Conservation (phyloP, 2,888 invertebrate species). For the Plebejus anna region DNA sequence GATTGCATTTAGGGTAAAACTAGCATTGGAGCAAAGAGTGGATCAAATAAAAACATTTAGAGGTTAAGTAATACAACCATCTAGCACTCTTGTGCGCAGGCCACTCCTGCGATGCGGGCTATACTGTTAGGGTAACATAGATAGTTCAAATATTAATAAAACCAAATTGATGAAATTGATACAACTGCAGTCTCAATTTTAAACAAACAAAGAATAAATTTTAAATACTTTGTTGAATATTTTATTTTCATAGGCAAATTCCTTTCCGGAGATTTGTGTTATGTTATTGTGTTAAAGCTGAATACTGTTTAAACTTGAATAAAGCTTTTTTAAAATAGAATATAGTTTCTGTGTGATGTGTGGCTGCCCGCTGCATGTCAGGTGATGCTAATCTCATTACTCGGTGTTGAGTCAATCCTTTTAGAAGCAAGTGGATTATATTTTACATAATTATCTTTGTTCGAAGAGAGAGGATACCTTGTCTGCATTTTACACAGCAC, state of each 20-base stretch:
- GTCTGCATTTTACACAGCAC: not conserved
- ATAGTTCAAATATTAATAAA: slow-evolving; percentile 27
- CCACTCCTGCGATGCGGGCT: not conserved
- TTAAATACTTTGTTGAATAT: slow-evolving; percentile 19
- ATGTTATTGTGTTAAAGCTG: slow-evolving; percentile 27
- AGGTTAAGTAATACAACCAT: not conserved
- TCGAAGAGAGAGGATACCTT: slow-evolving; percentile 22
- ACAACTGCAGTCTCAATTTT: slow-evolving; percentile 24
- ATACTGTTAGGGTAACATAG: slow-evolving; percentile 10
- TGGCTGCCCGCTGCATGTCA: not conserved
- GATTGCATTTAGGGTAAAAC: not conserved
- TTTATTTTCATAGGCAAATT: slow-evolving; percentile 23
- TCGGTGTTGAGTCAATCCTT: slow-evolving; percentile 8
- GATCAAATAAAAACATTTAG: not conserved
- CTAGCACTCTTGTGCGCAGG: not conserved
- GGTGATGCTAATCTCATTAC: slow-evolving; percentile 14
- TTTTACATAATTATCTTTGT: slow-evolving; percentile 20
- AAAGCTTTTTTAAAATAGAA: slow-evolving; percentile 28
- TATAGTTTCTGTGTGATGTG: not conserved
- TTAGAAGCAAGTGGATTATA: slow-evolving; percentile 3
- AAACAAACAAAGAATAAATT: slow-evolving; percentile 24
- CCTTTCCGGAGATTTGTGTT: slow-evolving; percentile 9
- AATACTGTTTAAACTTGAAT: slow-evolving; percentile 27
- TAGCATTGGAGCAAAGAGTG: slow-evolving; percentile 1
- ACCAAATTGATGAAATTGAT: slow-evolving; percentile 26